Conservation (phyloP, 2,888 invertebrate genomes). For the Nemoura dubitans region DNA sequence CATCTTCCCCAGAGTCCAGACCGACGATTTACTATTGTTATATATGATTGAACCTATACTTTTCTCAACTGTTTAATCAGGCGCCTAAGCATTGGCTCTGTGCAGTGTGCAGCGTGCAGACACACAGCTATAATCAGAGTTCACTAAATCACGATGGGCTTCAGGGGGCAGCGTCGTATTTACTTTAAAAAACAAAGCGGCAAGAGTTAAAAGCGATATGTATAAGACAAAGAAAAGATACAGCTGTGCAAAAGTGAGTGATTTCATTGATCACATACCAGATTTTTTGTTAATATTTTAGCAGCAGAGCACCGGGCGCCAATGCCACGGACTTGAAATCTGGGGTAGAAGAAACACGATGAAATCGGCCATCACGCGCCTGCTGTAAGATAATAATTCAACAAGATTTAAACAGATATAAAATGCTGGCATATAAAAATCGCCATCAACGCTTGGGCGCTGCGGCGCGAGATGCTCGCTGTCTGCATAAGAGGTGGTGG, state of each 20-base stretch:
- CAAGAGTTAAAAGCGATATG: background rate
- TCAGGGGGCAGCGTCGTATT: conserved; percentile 8
- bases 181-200: background rate
- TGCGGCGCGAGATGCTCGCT: no score
- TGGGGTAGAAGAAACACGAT: background rate
- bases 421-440: background rate
- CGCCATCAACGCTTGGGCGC: background rate
- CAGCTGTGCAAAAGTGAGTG: background rate
- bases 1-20: conserved; percentile 23
- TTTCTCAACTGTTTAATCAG: conserved; percentile 31
- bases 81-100: background rate
- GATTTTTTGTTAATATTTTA: background rate
- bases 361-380: background rate
- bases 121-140: conserved; percentile 14
- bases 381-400: background rate
- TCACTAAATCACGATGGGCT: conserved; percentile 21
- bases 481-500: background rate
- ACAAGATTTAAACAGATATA: conserved; percentile 2
- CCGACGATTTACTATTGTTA: conserved; percentile 1
- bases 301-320: background rate
- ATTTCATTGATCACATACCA: background rate
- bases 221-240: background rate
- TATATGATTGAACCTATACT: conserved; percentile 30
- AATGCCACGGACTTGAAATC: background rate
- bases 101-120: background rate